Evolutionary conservation across 2,888 invertebrate species (phyloP), one percentile per base, ranked within the genome.

Genomic region (Dichetophora obliterata): DNA sequence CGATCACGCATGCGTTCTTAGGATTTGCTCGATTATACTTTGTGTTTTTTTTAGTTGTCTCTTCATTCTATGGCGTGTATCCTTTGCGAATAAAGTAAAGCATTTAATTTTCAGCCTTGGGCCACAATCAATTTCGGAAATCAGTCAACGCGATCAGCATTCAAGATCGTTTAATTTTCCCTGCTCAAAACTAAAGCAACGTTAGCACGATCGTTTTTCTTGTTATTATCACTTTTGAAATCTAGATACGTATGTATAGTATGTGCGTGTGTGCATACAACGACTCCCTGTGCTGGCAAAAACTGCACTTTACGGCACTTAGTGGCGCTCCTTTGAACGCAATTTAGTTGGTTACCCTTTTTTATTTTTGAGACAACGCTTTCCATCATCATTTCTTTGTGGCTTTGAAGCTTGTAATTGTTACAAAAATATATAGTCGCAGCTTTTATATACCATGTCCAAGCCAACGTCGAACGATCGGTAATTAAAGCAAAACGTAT

Each of bases 71-170:
- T 63, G 6, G n/a, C 61, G 24, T 24, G 1, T 22, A 19, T 61
- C 54, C 54, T 22, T 22, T 22, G 19, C 5, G 54, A 54, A 8
- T 22, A 54, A 22, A 14, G 57, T 31, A 2, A 22, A 22, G 34
- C 34, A 57, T 72, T 72, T 72, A 72, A 72, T 48, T 50, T 59
- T 27, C 9, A 57, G 43, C 72, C 72, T 72, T 48, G 43, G 72
- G 72, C 72, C 16, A 27, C 37, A 72, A 72, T 72, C 72, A 72
- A 59, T 72, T 61, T 43, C 59, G 24, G 61, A 61, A 72, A 59
- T 72, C 72, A 72, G 48, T 72, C 61, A 61, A 72, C 68, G 68
- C 68, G 48, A 68, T 68, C 68, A 48, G 5, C 50, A 68, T 68
- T 50, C 68, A 50, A 68, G 24, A 68, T 68, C 68, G 68, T 68